Conservation (phyloP, 2,797 vertebrate species). For the Parauchenoglanis ngamensis region DNA sequence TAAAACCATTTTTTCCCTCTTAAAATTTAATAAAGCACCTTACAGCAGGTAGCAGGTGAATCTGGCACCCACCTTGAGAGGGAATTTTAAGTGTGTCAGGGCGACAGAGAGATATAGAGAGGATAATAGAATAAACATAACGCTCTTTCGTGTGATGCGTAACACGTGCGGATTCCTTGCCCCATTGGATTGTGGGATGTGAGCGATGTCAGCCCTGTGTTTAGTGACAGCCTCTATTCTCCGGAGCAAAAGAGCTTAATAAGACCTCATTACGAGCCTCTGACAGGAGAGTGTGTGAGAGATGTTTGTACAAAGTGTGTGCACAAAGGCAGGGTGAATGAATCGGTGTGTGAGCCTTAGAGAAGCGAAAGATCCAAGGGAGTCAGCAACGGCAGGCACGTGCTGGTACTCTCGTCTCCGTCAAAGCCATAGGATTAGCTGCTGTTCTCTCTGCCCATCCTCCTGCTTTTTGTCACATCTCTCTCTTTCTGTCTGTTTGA, state of each 20-base stretch:
- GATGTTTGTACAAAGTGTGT: conserved; percentile 49
- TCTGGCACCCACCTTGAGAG: conserved; percentile 60
- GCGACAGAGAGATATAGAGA: conserved; percentile 73
- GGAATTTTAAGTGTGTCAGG: conserved; percentile 71
- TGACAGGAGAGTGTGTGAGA: conserved; percentile 49
- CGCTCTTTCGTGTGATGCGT: neutral
- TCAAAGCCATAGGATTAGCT: conserved; percentile 38
- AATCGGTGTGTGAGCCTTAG: conserved; percentile 21
- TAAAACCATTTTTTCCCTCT: conserved; percentile 38
- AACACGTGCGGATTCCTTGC: neutral
- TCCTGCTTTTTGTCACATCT: neutral
- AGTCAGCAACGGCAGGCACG: conserved; percentile 11
- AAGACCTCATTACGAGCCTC: conserved; percentile 70
- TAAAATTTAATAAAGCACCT: conserved; percentile 56
- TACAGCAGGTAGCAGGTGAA: conserved; percentile 37
- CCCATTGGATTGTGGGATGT: conserved; percentile 20
- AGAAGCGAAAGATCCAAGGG: conserved; percentile 28
- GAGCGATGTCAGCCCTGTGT: conserved; percentile 45
- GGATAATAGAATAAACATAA: conserved; percentile 79
- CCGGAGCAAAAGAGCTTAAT: conserved; percentile 70
- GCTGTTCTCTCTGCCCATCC: conserved; percentile 25
- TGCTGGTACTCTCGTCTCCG: conserved; percentile 15
- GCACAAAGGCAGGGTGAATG: conserved; percentile 47
- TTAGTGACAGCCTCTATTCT: conserved; percentile 72
- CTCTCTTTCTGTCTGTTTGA: neutral